Evolutionary conservation across 2,888 invertebrate species (phyloP).

Genomic region (Hecatera dysodea): DNA sequence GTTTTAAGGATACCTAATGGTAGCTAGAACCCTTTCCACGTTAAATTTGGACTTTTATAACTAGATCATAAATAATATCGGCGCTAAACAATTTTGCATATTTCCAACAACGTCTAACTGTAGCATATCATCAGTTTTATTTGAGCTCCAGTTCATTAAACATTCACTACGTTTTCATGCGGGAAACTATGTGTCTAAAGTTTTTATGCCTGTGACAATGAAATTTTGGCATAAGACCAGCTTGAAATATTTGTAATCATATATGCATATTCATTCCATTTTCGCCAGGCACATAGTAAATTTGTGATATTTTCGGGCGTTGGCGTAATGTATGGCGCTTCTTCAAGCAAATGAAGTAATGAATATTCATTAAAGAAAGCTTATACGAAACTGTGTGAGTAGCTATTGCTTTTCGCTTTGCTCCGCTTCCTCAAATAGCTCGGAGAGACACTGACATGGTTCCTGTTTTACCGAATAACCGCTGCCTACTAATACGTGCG

Average conservation of each 20-base stretch:
- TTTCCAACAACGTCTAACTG: conserved; percentile 23
- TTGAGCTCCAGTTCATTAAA: conserved; percentile 53
- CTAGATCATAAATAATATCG: conserved; percentile 20
- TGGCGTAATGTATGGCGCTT: conserved; percentile 83
- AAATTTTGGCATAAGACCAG: conserved; percentile 67
- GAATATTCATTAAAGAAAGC: conserved; percentile 84
- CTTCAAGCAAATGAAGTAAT: conserved; percentile 84
- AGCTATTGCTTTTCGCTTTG: conserved; percentile 75
- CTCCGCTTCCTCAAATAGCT: conserved; percentile 71
- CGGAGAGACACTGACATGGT: conserved; percentile 62
- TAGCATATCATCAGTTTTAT: conserved; percentile 33
- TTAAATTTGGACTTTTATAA: conserved; percentile 16
- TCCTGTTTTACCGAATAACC: conserved; percentile 55
- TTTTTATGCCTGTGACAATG: conserved; percentile 62
- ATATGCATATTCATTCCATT: conserved; percentile 75
- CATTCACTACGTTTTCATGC: conserved; percentile 57
- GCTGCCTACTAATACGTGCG: conserved; percentile 19
- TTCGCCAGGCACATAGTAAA: conserved; percentile 69
- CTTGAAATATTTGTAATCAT: conserved; percentile 66
- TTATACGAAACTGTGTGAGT: conserved; percentile 73
- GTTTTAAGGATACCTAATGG: conserved; percentile 23
- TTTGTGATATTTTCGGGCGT: conserved; percentile 73
- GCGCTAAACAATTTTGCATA: conserved; percentile 31
- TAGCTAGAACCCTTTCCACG: neutral
- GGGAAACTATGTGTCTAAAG: conserved; percentile 54